Base-by-base conservation (phyloP, 2,797 vertebrate species). In the Sebastes oblongus region DNA sequence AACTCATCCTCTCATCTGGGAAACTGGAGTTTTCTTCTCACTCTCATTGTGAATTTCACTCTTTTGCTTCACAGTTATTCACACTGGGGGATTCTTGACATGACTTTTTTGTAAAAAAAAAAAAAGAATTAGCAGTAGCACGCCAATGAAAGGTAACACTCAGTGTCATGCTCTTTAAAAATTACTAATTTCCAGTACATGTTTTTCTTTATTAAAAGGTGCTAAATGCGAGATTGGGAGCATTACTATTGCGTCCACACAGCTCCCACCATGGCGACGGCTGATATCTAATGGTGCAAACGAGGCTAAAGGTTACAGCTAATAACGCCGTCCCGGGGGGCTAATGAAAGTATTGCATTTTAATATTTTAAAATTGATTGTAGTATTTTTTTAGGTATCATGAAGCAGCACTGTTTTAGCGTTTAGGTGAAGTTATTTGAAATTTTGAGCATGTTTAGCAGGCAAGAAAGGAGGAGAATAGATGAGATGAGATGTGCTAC, bases 1-100 rank as follows among this genome's bases (percentile, higher is more conserved):
- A 87, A 81, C 88, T 87, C 85, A 60, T 79, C 66, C 29, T 14
- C 71, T 86, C 77, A 68, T 78, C 74, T 75, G 75, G 80, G 81
- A 88, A 84, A 71, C 61, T 75, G 5, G 12, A 32, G 39, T 77
- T 80, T 54, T 34, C 16, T 80, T 84, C 69, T 75, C 39, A 39
- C 72, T 59, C 46, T 72, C 18, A 46, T 66, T 80, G 55, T 54
- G 36, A 56, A 66, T 68, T 72, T 82, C 69, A 58, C 29, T 64
- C 24, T 29, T 29, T 39, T 60, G 56, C 18, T 69, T 73, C 30
- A 39, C 73, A 58, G 36, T 78, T 55, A 27, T 20, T 66, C 13
- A 7, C 80, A 22, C 36, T 1, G 6, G 55, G 75, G 61, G 29
- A 50, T 64, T 80, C 54, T 71, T 50, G 25, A 66, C 13, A 16